Evolutionary conservation across 2,113 vertebrate species (phyloP).

Genomic region (Verasper variegatus): DNA sequence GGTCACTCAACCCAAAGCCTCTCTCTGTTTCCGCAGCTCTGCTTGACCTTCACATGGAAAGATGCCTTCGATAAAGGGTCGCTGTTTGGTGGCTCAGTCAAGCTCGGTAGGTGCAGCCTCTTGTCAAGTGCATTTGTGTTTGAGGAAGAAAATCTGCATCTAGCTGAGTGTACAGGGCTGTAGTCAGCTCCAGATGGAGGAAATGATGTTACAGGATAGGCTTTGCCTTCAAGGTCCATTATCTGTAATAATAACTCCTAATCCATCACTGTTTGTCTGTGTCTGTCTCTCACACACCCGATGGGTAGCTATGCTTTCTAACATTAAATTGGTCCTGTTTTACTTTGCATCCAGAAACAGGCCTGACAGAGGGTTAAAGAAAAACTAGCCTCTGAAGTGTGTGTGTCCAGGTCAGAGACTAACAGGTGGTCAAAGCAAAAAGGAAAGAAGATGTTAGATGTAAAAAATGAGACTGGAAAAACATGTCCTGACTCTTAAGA

Average conservation of each 20-base stretch:
- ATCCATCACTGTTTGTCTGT: background rate
- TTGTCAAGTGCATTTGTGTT: background rate
- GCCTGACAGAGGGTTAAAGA: conserved; percentile 8
- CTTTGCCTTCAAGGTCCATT: background rate
- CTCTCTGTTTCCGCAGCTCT: conserved; percentile 85
- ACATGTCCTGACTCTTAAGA: background rate
- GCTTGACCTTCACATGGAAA: conserved; percentile 98
- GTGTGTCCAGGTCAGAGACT: background rate
- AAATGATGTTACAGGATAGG: background rate
- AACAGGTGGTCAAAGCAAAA: background rate
- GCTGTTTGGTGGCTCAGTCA: conserved; percentile 96
- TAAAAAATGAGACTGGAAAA: background rate
- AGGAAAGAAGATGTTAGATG: background rate
- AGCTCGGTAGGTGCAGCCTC: conserved; percentile 86
- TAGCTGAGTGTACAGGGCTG: too few relatives aligned
- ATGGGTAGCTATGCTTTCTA: background rate
- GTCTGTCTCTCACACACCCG: background rate
- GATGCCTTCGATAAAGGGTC: conserved; percentile 99
- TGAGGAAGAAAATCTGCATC: background rate
- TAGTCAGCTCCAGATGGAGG: conserved; percentile 2
- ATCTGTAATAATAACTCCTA: conserved; percentile 9
- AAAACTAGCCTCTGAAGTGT: background rate
- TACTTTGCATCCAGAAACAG: conserved; percentile 4
- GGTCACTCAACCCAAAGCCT: conserved; percentile 33
- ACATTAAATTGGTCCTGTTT: background rate